Base-by-base conservation (phyloP, 2,113 vertebrate species). In the Podocnemis expansa region DNA sequence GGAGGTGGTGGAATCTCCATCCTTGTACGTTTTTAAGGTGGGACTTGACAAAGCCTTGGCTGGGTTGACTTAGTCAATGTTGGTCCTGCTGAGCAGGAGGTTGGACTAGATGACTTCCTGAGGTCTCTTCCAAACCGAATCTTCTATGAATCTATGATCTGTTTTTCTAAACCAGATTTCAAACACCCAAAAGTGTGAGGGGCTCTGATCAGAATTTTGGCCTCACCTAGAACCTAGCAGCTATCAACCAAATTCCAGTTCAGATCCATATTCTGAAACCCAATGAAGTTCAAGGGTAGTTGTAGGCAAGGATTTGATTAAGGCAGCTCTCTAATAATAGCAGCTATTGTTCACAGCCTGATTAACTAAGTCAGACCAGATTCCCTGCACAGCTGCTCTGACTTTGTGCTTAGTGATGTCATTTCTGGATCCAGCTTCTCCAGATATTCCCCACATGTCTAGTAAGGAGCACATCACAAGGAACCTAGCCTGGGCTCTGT, bases 371-470 rank as follows among this genome's bases (percentile, higher is more conserved):
- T 76, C 73, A 76, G 73, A 11, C 24, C 41, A 41, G 24, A 24
- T 76, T 27, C 22, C 49, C 27, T 19, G 52, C n/a, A 19, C 87
- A 96, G 94, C 89, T 92, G 95, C 89, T 78, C 87, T 93, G 87
- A 89, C 80, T 67, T 52, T 51, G 19, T 4, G 1, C 2, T 80
- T 38, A 63, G 95, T 56, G 17, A 54, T n/a, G 85, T 51, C 91
- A 93, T 94, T 92, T 89, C 34, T 80, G 94, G 93, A 96, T 85
- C 78, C 4, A 4, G 67, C 73, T 92, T 76, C 38, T 89, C 87
- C 75, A 88, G 90, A 93, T 85, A 88, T 89, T 92, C 94, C 93
- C 89, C 81, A 81, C 43, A 63, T 34, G 82, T 38, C 90, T 88
- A 31, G 55, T 8, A 70, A 16, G 34, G 25, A 24, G 73, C 11